Base-by-base conservation (phyloP, 1,140 invertebrate genomes). In the Caenorhabditis tropicalis region DNA sequence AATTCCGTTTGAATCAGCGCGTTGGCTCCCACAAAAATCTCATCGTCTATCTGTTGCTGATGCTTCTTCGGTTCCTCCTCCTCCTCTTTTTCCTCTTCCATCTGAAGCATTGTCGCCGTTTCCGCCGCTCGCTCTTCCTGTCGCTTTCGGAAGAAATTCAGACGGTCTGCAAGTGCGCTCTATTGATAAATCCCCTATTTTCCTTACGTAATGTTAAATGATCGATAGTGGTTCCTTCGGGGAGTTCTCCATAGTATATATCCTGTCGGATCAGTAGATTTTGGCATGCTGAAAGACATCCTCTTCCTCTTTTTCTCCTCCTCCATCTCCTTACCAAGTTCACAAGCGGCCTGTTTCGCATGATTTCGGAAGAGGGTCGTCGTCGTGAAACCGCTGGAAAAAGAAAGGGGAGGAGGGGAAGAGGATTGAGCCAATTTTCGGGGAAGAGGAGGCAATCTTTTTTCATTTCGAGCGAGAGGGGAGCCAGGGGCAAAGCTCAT, bases 381-480 rank as follows among this genome's bases (percentile, higher is more conserved):
- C 24, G 65, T 43, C 6, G 65, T 74, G 65, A 74, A 74, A 1
- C 6, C 36, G 10, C 65, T 74, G 65, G 24, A 74, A 74, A 74
- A 12, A 43, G 29, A 29, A 36, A 27, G 36, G 12, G 12, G 33
- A 19, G n/a, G 27, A 21, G n/a, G n/a, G 24, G 33, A 16, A 27
- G n/a, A n/a, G 29, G 36, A 74, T 74, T 74, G 65, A 74, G 36
- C 65, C 65, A 74, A 74, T 74, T 74, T 74, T 36, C 15, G 7
- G 15, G 33, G 43, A 46, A 43, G 21, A 27, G 15, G 15, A 56
- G 33, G 36, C 36, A 74, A 74, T 74, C 43, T 74, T 74, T 74
- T 74, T 74, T 74, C 65, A 74, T 74, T 74, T 74, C 43, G 19
- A 74, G 16, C 56, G 58, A 19, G n/a, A n/a, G 36, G 58, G n/a